Conservation (phyloP, 1,140 invertebrate genomes). For the Grapholita molesta region DNA sequence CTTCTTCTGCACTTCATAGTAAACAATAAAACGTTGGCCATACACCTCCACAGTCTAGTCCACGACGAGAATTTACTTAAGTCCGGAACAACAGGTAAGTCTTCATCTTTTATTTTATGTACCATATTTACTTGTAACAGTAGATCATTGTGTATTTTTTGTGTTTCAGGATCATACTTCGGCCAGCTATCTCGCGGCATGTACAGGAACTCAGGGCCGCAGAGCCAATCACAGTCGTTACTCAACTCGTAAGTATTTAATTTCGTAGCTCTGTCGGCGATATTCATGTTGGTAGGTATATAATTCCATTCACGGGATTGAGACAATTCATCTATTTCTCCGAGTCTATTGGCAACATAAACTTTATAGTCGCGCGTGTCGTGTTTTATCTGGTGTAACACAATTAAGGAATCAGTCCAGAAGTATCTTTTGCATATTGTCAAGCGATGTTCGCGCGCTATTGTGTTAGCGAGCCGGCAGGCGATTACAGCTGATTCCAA, state of each 20-base stretch:
- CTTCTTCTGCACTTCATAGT: not conserved
- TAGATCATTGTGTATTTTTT: not conserved
- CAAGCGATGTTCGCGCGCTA: constrained; percentile 20
- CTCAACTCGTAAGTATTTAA: not conserved
- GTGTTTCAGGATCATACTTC: no score
- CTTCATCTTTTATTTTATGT: not conserved
- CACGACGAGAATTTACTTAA: not conserved
- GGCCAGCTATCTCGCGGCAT: not conserved
- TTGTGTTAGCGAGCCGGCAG: constrained; percentile 8
- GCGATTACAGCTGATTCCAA: constrained; percentile 24
- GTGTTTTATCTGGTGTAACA: constrained; percentile 27
- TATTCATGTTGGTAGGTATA: not conserved
- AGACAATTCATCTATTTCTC: constrained; percentile 42
- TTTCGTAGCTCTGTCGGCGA: not conserved
- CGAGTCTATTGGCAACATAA: constrained; percentile 59
- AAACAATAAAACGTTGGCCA: not conserved
- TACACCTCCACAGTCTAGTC: not conserved
- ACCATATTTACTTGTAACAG: not conserved
- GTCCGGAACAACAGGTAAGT: not conserved
- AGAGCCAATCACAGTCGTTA: not conserved
- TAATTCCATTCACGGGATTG: not conserved
- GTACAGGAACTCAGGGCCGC: not conserved
- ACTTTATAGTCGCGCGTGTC: constrained; percentile 38
- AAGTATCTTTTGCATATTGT: not conserved
- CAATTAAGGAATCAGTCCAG: constrained; percentile 29